These are phyloP conservation scores for Gambusia affinis DNA, from an alignment of 2,113 vertebrate species.

Conservation along the genomic window DNA sequence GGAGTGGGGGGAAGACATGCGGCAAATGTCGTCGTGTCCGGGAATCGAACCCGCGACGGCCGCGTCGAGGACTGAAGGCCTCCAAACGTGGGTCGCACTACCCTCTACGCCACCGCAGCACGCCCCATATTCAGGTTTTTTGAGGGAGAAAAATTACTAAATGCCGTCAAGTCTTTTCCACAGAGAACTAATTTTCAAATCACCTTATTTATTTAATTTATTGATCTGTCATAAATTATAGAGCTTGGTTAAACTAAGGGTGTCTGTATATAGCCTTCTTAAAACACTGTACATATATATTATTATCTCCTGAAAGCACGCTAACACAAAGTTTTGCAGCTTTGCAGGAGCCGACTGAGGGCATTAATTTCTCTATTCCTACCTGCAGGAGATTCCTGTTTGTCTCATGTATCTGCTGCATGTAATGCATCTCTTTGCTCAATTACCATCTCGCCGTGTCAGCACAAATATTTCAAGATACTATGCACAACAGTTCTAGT, in stretches of 20 bases:
- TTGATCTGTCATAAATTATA: constrained; percentile 42
- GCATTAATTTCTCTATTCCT: constrained; percentile 63
- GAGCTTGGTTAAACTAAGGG: constrained; percentile 33
- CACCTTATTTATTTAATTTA: constrained; percentile 24
- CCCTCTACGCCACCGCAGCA: too few relatives aligned
- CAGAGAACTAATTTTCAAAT: constrained; percentile 1
- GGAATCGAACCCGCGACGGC: too few relatives aligned
- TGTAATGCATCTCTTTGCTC: constrained; percentile 47
- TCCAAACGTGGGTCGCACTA: too few relatives aligned
- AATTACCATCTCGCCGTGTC: constrained; percentile 49
- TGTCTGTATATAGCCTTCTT: constrained; percentile 64
- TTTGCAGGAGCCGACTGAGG: constrained; percentile 51
- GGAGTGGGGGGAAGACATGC: too few relatives aligned
- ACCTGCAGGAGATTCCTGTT: constrained; percentile 36
- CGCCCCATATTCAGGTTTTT: constrained; percentile 22
- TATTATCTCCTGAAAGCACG: constrained; percentile 43
- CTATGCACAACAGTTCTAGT: constrained; percentile 75
- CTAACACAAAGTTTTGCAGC: constrained; percentile 39
- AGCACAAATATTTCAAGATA: constrained; percentile 67
- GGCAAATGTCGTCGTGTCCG: too few relatives aligned
- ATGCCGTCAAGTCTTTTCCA: constrained; percentile 7
- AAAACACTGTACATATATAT: constrained; percentile 30
- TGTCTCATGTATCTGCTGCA: constrained; percentile 18
- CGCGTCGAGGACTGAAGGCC: too few relatives aligned
- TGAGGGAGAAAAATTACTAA: not conserved